phyloP scores from a whole-genome alignment of 2,888 invertebrate genomes.

The Leptinotarsa juncta region DNA sequence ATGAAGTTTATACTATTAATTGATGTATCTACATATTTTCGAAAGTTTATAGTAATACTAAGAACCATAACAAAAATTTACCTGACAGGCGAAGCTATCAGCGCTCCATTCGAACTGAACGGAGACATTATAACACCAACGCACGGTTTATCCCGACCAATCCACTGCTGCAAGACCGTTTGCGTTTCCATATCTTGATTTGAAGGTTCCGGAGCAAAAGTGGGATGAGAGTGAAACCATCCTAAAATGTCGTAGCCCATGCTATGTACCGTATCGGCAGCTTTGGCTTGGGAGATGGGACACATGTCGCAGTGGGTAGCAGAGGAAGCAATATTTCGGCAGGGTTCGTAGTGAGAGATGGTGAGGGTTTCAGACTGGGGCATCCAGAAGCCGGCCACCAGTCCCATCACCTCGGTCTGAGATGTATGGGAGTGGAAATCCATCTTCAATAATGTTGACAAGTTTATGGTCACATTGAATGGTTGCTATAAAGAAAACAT shows the following conservation, averaged over 20 bases:
- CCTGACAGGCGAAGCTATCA: conserved; percentile 68
- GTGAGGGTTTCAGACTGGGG: conserved; percentile 60
- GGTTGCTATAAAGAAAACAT: conserved; percentile 69
- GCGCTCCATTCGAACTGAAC: conserved; percentile 69
- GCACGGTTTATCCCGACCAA: conserved; percentile 70
- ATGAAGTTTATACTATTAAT: no score
- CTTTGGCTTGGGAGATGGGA: conserved; percentile 75
- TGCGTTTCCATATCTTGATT: conserved; percentile 77
- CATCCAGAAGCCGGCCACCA: conserved; percentile 73
- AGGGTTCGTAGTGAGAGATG: conserved; percentile 72
- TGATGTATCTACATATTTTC: no score
- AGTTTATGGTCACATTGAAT: conserved; percentile 69
- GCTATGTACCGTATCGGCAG: conserved; percentile 69
- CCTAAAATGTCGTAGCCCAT: conserved; percentile 64
- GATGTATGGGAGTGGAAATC: conserved; percentile 79
- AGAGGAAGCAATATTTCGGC: conserved; percentile 73
- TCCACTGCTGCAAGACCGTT: conserved; percentile 70
- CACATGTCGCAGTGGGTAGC: conserved; percentile 84
- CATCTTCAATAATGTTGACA: conserved; percentile 74
- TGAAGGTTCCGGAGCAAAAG: conserved; percentile 78
- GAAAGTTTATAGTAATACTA: no score
- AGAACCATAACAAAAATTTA: conserved; percentile 67
- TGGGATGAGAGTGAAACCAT: conserved; percentile 85
- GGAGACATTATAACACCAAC: conserved; percentile 76
- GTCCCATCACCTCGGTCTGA: conserved; percentile 80